These are phyloP conservation scores for Thamnaconus septentrionalis DNA, from an alignment of 2,113 vertebrate species.

Conservation along the genomic window DNA sequence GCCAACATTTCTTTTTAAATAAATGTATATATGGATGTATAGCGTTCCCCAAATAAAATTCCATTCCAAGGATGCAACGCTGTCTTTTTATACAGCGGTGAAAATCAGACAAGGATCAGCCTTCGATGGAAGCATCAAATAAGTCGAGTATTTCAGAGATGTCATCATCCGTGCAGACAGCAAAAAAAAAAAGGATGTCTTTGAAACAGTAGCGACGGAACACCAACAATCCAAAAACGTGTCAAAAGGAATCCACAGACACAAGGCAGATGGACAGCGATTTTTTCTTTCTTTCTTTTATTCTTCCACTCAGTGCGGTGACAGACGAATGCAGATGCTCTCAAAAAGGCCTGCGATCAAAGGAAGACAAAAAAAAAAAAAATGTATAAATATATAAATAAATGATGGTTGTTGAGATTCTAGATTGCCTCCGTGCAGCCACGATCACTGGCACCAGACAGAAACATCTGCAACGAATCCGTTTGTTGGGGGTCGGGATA, in stretches of 20 bases:
- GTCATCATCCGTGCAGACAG: slow-evolving; percentile 6
- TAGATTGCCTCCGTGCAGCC: too few relatives aligned
- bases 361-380: slow-evolving; percentile 6
- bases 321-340: slow-evolving; percentile 13
- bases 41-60: too few relatives aligned
- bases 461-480: slow-evolving; percentile 33
- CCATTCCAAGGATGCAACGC: background rate
- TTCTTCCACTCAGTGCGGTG: slow-evolving; percentile 7
- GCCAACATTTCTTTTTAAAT: too few relatives aligned
- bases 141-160: background rate
- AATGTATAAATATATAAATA: too few relatives aligned
- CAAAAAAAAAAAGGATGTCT: background rate
- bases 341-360: slow-evolving; percentile 7
- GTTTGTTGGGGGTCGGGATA: background rate
- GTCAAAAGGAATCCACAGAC: slow-evolving; percentile 4
- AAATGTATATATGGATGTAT: too few relatives aligned
- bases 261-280: slow-evolving; percentile 6
- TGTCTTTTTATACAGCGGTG: background rate
- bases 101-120: background rate
- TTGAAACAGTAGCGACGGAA: slow-evolving; percentile 9
- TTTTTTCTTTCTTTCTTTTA: background rate
- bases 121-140: slow-evolving; percentile 13
- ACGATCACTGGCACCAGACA: slow-evolving; percentile 1
- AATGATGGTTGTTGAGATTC: too few relatives aligned
- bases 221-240: background rate